Conservation (phyloP, 2,888 invertebrate genomes). For the Nomada lathburiana region DNA sequence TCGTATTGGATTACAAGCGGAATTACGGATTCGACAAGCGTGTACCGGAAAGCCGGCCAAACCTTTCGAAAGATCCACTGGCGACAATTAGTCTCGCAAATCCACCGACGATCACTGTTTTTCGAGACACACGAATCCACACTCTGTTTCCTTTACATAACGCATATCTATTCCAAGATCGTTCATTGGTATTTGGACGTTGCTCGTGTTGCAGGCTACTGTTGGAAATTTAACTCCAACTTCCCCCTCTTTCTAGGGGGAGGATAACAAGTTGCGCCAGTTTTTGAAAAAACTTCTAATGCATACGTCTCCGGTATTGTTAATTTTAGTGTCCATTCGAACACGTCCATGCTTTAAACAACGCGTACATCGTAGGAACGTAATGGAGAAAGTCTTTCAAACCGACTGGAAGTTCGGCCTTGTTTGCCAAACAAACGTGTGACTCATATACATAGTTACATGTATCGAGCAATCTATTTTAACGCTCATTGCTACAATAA, state of each 20-base stretch:
- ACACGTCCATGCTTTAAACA: neutral
- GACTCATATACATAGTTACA: neutral
- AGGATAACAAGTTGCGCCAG: constrained; percentile 32
- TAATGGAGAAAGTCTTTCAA: constrained; percentile 16
- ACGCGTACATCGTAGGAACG: neutral
- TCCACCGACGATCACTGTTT: constrained; percentile 23
- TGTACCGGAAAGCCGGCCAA: constrained; percentile 36
- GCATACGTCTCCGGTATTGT: neutral
- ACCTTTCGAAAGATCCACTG: constrained; percentile 45
- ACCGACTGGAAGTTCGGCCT: constrained; percentile 1
- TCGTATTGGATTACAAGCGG: constrained; percentile 65
- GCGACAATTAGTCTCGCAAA: constrained; percentile 51
- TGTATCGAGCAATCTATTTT: constrained; percentile 39
- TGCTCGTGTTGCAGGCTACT: constrained; percentile 14
- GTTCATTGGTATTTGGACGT: constrained; percentile 48
- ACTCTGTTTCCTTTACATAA: constrained; percentile 62
- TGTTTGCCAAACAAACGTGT: constrained; percentile 22
- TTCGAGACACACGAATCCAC: constrained; percentile 11
- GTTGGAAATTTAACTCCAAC: constrained; percentile 30
- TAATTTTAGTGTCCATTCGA: neutral
- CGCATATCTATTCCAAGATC: constrained; percentile 64
- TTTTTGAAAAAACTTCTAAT: neutral
- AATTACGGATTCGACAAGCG: constrained; percentile 26
- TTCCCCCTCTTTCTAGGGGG: neutral
- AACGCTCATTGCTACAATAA: constrained; percentile 28